Evolutionary conservation across 2,797 vertebrate species (phyloP), one percentile per base, ranked within the genome.

Genomic region (Ceyx erithaca): DNA sequence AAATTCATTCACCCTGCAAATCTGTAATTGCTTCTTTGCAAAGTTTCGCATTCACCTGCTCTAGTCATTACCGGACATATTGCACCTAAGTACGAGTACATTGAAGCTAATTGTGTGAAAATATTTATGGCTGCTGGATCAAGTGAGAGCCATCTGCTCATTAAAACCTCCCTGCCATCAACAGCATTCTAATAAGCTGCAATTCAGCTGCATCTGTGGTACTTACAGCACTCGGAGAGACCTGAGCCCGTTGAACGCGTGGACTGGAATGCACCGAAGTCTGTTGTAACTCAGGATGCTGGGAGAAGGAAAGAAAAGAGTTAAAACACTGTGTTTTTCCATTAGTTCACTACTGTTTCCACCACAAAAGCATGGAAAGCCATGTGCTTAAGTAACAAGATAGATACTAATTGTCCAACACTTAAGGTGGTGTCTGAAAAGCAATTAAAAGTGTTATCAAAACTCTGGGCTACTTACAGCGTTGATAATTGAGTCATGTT

Each of bases 201-300:
- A 84, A 55, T 21, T 30, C 49, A 23, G 72, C 43, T 51, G 64
- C 77, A 13, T 2, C 1, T 20, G 31, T 18, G 71, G 81, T 92
- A 99, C 99, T 99, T 97, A 99, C 99, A 99, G 98, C 91, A 99
- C 98, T 33, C 99, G 98, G 49, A 99, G 98, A 6, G 99, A 98
- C 66, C 98, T 98, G 76, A 99, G 98, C 11, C 99, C 99, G 2
- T 98, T 96, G 90, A 99, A 99, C 17, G 99, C 98, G 4, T 99
- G 98, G 71, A 98, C 94, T 0, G 99, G 99, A 87, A 99, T 98
- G 97, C 99, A 99, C n/a, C 98, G 98, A 22, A 99, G 99, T 85
- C 98, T 97, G 95, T 99, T 99, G 95, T 99, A 99, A 94, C 99
- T 99, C 97, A 99, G 97, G 97, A 99, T 99, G 87, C 99, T 99